Base-by-base conservation (phyloP, 2,888 invertebrate genomes). In the Criorhina ranunculi region DNA sequence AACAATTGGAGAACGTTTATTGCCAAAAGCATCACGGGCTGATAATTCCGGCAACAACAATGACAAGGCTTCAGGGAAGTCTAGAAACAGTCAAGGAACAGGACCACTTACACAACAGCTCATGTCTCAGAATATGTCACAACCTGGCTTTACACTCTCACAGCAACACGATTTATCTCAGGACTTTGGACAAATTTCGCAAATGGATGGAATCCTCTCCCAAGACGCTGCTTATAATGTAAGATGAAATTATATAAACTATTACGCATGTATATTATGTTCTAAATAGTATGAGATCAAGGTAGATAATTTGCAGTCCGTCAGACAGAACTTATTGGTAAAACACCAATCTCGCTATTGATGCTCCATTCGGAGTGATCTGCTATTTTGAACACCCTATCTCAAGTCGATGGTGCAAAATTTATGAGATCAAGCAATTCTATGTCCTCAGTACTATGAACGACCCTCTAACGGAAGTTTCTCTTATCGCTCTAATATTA, bases 201-300 rank as follows among this genome's bases (percentile, higher is more conserved):
- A 98, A 93, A 97, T 98, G 93, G 98, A 98, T 91, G 98, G 97
- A 72, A 94, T 98, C 89, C 93, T 98, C 89, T 98, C 98, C 60
- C 98, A 98, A 93, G 98, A 97, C 87, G 90, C 89, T 31, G 79
- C 88, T 76, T 91, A 90, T 55, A 89, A 88, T 73, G 91, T 91
- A 82, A 89, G 90, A 88, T 11, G 12, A 51, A 29, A 31, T 24
- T 24, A 24, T 24, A 24, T 24, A 3, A 24, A 24, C 24, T 24
- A 3, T n/a, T n/a, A n/a, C n/a, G n/a, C n/a, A n/a, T 24, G 24
- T 24, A 24, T 24, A 24, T 24, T 4, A n/a, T n/a, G n/a, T n/a
- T n/a, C n/a, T n/a, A n/a, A n/a, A n/a, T n/a, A n/a, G n/a, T n/a
- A n/a, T n/a, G n/a, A n/a, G n/a, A n/a, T n/a, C n/a, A n/a, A n/a